Conservation (phyloP, 1,140 invertebrate genomes). For the Drosophila setifemur region DNA sequence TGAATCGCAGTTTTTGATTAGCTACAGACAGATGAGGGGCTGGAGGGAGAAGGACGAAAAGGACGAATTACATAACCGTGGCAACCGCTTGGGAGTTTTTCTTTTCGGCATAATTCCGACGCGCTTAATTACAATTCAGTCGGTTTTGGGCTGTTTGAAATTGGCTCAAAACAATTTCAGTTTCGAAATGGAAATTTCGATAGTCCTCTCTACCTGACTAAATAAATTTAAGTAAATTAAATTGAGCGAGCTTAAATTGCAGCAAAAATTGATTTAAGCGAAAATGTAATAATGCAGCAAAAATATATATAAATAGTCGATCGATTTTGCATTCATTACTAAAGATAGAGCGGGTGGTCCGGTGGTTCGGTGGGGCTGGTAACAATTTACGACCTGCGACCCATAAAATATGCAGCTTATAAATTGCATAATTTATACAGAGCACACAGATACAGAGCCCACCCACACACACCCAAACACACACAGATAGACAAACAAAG, state of each 20-base stretch:
- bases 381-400: conserved; percentile 70
- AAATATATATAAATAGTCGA: conserved; percentile 29
- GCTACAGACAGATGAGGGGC: conserved; percentile 40
- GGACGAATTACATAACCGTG: conserved; percentile 40
- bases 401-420: conserved; percentile 73
- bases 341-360: conserved; percentile 2
- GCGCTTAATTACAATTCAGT: conserved; percentile 60
- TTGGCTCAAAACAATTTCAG: conserved; percentile 11
- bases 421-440: conserved; percentile 69
- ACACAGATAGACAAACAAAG: conserved; percentile 46
- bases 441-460: too few species aligned
- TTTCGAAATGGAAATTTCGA: not conserved
- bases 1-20: conserved; percentile 79
- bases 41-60: not conserved
- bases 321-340: conserved; percentile 42
- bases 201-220: not conserved
- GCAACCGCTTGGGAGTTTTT: conserved; percentile 37
- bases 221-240: conserved; percentile 1
- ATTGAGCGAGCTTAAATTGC: not conserved
- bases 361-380: not conserved
- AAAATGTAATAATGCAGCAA: conserved; percentile 39
- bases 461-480: not conserved
- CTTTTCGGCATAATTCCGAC: conserved; percentile 45
- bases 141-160: conserved; percentile 39
- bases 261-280: conserved; percentile 14